A percentile compares a stretch with the other conserved stretches of the same genome.
These are phyloP conservation scores for Coccyzus lansbergi DNA, from an alignment of 2,797 vertebrate species.

Conservation along the genomic window DNA sequence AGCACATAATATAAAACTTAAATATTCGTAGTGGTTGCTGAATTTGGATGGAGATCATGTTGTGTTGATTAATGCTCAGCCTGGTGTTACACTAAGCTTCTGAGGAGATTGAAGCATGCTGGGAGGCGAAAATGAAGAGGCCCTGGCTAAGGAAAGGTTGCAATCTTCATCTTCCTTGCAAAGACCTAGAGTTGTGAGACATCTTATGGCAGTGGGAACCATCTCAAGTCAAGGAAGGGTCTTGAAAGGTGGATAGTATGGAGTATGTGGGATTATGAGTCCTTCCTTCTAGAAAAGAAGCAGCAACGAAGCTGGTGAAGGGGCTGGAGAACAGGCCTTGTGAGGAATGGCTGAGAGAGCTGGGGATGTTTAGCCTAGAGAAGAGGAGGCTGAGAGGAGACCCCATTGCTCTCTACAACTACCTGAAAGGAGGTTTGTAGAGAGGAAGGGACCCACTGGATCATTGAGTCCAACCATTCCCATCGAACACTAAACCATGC, in stretches of 20 bases:
- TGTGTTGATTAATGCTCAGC: constrained; percentile 47
- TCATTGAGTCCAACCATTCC: no score
- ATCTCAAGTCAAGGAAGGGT: neutral
- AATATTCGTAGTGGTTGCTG: neutral
- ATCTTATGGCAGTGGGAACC: neutral
- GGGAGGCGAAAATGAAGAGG: neutral
- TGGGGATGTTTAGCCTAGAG: no score
- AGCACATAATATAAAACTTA: constrained; percentile 28
- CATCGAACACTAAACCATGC: no score
- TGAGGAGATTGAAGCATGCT: neutral
- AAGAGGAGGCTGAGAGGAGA: no score
- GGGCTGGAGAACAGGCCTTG: no score
- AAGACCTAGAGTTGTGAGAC: neutral
- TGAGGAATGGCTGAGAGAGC: no score
- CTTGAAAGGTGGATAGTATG: neutral
- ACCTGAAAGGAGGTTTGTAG: no score
- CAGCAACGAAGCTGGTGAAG: no score
- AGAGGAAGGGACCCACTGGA: no score
- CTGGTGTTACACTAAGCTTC: neutral
- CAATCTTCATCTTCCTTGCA: neutral
- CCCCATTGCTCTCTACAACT: no score
- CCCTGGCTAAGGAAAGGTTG: neutral
- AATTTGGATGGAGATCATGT: constrained; percentile 5
- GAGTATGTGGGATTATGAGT: neutral
- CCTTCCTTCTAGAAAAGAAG: neutral